Conservation (phyloP, 2,797 vertebrate species). For the Neoniphon sammara region DNA sequence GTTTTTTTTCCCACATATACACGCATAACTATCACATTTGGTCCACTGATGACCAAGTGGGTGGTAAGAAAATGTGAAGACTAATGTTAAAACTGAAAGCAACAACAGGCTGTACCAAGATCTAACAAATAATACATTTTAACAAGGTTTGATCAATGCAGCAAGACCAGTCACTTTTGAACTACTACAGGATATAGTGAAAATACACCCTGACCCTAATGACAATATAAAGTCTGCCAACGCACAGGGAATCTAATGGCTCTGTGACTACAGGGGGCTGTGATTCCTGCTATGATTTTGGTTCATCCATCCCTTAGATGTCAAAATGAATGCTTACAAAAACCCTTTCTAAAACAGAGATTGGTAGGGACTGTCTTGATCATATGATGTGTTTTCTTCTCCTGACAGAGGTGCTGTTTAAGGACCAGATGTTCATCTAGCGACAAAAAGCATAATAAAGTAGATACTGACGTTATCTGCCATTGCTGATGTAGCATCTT, state of each 20-base stretch:
- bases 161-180: conserved; percentile 29
- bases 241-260: conserved; percentile 3
- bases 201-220: conserved; percentile 20
- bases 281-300: conserved; percentile 36
- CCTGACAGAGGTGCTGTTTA: not conserved
- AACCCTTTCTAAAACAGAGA: not conserved
- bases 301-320: conserved; percentile 20
- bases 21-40: conserved; percentile 35
- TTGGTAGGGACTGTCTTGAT: not conserved
- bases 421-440: not conserved
- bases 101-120: conserved; percentile 32
- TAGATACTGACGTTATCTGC: conserved; percentile 13
- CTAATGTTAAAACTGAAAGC: conserved; percentile 39
- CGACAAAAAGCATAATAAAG: not conserved
- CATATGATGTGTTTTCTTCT: not conserved
- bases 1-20: conserved; percentile 25
- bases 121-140: conserved; percentile 46
- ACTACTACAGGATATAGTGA: conserved; percentile 11
- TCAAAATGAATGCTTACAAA: not conserved
- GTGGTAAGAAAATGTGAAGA: conserved; percentile 42
- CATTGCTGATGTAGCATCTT: not conserved
- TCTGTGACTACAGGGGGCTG: conserved; percentile 14
- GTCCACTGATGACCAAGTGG: conserved; percentile 46
- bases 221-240: conserved; percentile 7
- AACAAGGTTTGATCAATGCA: conserved; percentile 32